These are phyloP conservation scores for Entomobrya multifasciata DNA, from an alignment of 2,888 invertebrate species.

Conservation along the genomic window DNA sequence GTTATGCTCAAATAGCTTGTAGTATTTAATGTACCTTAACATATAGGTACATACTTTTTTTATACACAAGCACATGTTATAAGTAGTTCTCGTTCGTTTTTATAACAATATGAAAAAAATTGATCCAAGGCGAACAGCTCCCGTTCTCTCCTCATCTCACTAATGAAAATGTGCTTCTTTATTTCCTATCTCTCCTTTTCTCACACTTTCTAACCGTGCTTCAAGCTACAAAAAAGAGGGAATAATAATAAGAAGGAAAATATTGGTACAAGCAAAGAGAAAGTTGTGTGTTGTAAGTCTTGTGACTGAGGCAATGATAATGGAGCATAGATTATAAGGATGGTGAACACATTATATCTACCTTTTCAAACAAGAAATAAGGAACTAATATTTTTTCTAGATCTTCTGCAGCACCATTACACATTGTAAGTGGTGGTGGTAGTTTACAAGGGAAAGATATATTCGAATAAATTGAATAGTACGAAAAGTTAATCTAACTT, in stretches of 20 bases:
- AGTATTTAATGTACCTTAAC: neutral
- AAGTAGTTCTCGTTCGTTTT: neutral
- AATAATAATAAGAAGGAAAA: slow-evolving; percentile 1
- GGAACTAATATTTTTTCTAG: slow-evolving; percentile 6
- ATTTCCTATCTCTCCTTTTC: slow-evolving; percentile 16
- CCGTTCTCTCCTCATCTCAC: slow-evolving; percentile 41
- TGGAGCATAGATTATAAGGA: neutral
- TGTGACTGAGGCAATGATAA: neutral
- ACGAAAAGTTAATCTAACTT: neutral
- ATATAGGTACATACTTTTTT: neutral
- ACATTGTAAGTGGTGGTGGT: neutral
- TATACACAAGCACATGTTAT: neutral
- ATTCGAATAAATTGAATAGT: neutral
- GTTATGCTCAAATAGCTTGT: neutral
- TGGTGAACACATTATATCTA: slow-evolving; percentile 3
- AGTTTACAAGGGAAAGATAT: neutral
- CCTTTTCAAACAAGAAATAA: no score
- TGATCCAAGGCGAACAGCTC: slow-evolving; percentile 27
- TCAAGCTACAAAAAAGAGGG: neutral
- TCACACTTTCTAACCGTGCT: neutral
- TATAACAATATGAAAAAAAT: neutral
- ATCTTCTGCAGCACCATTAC: neutral
- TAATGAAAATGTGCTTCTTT: slow-evolving; percentile 55
- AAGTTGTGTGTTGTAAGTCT: neutral
- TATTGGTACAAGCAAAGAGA: neutral